Evolutionary conservation across 2,113 vertebrate genomes (phyloP), one percentile per base, ranked within the genome.

Genomic region (Progne subis): DNA sequence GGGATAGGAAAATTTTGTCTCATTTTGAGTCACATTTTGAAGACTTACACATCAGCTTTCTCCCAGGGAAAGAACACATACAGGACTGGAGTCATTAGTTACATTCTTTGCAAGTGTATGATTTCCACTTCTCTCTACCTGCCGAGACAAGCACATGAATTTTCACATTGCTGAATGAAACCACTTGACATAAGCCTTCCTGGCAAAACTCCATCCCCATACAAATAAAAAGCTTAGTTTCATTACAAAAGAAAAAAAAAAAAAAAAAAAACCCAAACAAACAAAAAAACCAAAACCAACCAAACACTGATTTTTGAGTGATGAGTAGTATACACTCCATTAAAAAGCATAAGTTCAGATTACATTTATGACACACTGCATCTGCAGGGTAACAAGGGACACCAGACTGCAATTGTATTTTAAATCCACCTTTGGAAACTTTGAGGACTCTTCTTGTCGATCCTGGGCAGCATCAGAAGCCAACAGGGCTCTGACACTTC

Each of bases 151-250:
- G 93, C 43, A 78, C 14, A 71, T 0, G 2, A 59, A 41, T 93
- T 95, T 95, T 88, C 69, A 78, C 2, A 6, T 44, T 88, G 90
- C 80, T 93, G 93, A 94, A 71, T 78, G 76, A 95, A 96, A 88
- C 71, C 90, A 96, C 90, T 96, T 94, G 88, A 96, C 93, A 90
- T 87, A 92, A 95, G 46, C 56, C 80, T 92, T 81, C 72, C 87
- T 96, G 93, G 94, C 93, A 92, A 88, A 83, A 60, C 47, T 96
- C 87, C 95, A 94, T 92, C 37, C 34, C 53, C 37, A 34, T 60
- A 52, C 7, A 3, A 95, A 94, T 83, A 88, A 92, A 94, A 92
- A 84, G 14, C 64, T 81, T 47, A 12, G 37, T 34, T 64, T 94
- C 75, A 75, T 93, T 94, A 86, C 64, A 86, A 78, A 86, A 60